These are phyloP conservation scores for Nibea albiflora DNA, from an alignment of 2,113 vertebrate genomes.

Conservation along the genomic window DNA sequence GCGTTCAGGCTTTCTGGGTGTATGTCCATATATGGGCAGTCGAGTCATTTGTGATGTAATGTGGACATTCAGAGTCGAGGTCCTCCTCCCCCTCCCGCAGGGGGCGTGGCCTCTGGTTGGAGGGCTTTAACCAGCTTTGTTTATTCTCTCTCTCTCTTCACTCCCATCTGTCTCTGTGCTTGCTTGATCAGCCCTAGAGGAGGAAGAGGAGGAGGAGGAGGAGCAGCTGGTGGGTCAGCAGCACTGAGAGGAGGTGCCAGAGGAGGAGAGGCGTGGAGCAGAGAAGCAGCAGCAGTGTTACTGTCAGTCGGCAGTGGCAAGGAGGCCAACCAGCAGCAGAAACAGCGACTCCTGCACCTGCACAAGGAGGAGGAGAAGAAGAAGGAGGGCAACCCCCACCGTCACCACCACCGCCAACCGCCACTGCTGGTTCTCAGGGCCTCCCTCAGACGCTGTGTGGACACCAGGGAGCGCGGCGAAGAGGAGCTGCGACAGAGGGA, in stretches of 20 bases:
- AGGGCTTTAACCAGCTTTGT: conserved; percentile 57
- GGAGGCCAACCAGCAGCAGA: conserved; percentile 61
- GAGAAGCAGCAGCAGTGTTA: conserved; percentile 69
- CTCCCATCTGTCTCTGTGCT: conserved; percentile 56
- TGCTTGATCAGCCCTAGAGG: conserved; percentile 31
- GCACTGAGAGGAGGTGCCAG: conserved; percentile 69
- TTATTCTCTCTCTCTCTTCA: conserved; percentile 43
- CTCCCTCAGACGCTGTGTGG: conserved; percentile 88
- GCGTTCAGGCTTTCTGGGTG: conserved; percentile 53
- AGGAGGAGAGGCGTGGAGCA: conserved; percentile 72
- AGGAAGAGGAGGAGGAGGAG: conserved; percentile 81
- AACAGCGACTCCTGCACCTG: conserved; percentile 68
- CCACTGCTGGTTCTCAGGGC: conserved; percentile 63
- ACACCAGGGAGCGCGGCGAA: conserved; percentile 90
- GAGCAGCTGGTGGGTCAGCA: conserved; percentile 64
- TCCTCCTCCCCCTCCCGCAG: conserved; percentile 14
- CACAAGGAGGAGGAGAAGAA: conserved; percentile 66
- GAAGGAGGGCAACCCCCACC: conserved; percentile 5
- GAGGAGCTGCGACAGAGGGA: conserved; percentile 91
- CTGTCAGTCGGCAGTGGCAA: conserved; percentile 67
- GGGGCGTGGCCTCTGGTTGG: conserved; percentile 45
- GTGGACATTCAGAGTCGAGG: conserved; percentile 66
- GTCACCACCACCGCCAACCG: neutral
- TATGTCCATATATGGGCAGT: conserved; percentile 70
- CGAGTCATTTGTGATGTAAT: conserved; percentile 80